Evolutionary conservation across 1,140 invertebrate species (phyloP), one percentile per base, ranked within the genome.

Genomic region (Bombus cullumanus): DNA sequence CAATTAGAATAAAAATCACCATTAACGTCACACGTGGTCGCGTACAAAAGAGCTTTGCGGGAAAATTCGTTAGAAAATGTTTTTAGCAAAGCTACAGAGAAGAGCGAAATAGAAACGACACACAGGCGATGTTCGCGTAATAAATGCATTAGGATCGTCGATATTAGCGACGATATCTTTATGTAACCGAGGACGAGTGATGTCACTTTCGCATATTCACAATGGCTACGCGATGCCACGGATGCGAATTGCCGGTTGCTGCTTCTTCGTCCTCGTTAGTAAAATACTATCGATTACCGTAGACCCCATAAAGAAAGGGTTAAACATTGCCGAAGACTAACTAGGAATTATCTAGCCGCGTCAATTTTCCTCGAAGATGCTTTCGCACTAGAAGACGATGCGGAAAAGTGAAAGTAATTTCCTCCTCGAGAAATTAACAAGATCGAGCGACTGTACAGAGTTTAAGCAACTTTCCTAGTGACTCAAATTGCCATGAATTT

Each of bases 161-260:
- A 84, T 85, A 89, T 88, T 69, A 81, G 72, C 81, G 62, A 87
- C 86, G 79, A 86, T 90, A 75, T 87, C 73, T 93, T 94, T 94
- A 94, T 75, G 90, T 93, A 94, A 94, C 86, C 91, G 91, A 94
- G 93, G 93, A 92, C 93, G 81, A 92, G 88, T 92, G 92, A 93
- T 93, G 92, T 94, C 92, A 93, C 84, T 92, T 91, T 90, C 83
- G 83, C 85, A 15, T 86, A 85, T 87, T 89, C 86, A 85, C 86
- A 92, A 90, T 91, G 41, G 81, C n/a, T 59, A 47, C 79, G 53
- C 39, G 37, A 8, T 34, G 22, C 53, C 69, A 41, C 47, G 76
- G 57, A 25, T 25, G 62, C 57, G 64, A 69, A 59, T n/a, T 71
- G 22, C 25, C 28, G 37, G 18, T 39, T 64, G 31, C 39, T 39